A percentile compares a stretch with the other conserved stretches of the same genome.
Conservation (phyloP, 64 coral and sea anemone species). For the Montipora efflorescens region DNA sequence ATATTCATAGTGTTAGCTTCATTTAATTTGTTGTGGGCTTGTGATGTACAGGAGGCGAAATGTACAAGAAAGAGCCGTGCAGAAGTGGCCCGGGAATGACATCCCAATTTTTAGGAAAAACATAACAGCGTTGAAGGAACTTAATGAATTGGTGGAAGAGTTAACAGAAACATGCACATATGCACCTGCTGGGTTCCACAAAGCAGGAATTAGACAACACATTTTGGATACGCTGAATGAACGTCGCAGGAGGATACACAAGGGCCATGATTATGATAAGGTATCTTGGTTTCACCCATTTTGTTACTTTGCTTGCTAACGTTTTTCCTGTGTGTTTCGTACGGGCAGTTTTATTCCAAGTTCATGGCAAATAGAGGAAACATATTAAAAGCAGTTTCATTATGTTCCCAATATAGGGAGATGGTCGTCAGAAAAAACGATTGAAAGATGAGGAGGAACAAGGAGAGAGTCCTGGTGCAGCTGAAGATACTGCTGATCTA, state of each 20-base stretch:
- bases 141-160: conserved; percentile 35
- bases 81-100: conserved; percentile 40
- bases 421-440: background rate
- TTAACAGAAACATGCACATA: conserved; percentile 7
- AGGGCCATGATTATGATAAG: conserved; percentile 50
- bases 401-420: background rate
- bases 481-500: background rate
- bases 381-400: background rate
- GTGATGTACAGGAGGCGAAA: background rate
- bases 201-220: conserved; percentile 42
- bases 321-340: too few species aligned
- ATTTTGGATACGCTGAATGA: conserved; percentile 51
- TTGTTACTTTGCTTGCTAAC: too few species aligned
- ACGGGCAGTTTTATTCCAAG: background rate
- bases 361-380: background rate
- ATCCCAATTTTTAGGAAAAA: conserved; percentile 36
- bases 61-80: conserved; percentile 6
- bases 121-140: conserved; percentile 17
- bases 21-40: background rate
- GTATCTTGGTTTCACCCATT: background rate
- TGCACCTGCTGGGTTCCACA: conserved; percentile 36
- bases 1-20: background rate
- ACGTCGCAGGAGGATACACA: background rate
- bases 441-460: background rate
- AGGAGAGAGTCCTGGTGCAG: background rate